Base-by-base conservation (phyloP, 2,888 invertebrate genomes). In the Tipula vernalis region DNA sequence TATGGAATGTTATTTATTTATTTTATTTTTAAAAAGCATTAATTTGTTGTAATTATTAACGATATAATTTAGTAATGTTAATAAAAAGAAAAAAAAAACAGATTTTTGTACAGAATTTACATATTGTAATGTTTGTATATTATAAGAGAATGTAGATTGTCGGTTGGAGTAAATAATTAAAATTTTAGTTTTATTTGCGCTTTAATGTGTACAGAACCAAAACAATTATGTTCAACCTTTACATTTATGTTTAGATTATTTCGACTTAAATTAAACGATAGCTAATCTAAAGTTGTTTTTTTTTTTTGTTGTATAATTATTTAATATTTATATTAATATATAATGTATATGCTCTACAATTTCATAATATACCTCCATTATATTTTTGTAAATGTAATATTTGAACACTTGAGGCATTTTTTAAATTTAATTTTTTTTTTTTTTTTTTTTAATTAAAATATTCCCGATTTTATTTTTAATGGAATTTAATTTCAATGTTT, bases 91-190 rank as follows among this genome's bases (percentile, higher is more conserved):
- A n/a, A 12, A 3, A 28, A 71, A 18, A 71, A 71, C 28, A 28
- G 71, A 71, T 71, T 71, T 71, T 71, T 71, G 71, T 71, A 71
- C 71, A 71, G 71, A 71, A 71, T 71, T 71, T 71, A 71, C 71
- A 71, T 28, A 28, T 71, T 71, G 3, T 71, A 28, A 28, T 15
- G 18, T 10, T 71, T 71, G 15, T 57, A 18, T 8, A 41, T 41
- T 8, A 41, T 12, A 44, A 44, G 44, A 71, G 51, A 18, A 71
- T 71, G 15, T 6, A 71, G 71, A 71, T 71, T 71, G 71, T 71
- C 71, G 71, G 4, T 71, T 6, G 5, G 51, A 51, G 5, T 51
- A 51, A 15, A 12, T 44, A 10, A 44, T 57, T 57, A 57, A 28
- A 28, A 28, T 28, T 51, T n/a, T 10, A n/a, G n/a, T 28, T 28